A percentile compares a stretch with the other conserved stretches of the same genome.
Conservation (phyloP, 2,888 invertebrate species). For the Polia nebulosa region DNA sequence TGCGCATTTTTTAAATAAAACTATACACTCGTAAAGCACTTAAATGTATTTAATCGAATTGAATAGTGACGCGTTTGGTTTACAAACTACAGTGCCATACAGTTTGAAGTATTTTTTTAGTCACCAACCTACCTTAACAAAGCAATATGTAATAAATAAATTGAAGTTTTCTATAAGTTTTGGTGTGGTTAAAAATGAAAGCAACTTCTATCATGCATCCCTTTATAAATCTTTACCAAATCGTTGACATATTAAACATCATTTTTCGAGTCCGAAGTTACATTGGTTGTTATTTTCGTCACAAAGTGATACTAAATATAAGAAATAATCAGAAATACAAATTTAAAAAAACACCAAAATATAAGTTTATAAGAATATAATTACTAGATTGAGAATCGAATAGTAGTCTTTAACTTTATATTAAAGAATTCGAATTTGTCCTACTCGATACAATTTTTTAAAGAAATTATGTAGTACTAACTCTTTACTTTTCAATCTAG, state of each 20-base stretch:
- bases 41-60: slow-evolving; percentile 60
- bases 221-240: slow-evolving; percentile 43
- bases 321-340: slow-evolving; percentile 47
- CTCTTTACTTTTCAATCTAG: slow-evolving; percentile 55
- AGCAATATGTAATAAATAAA: slow-evolving; percentile 35
- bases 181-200: slow-evolving; percentile 33
- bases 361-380: slow-evolving; percentile 48
- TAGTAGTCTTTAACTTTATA: slow-evolving; percentile 34
- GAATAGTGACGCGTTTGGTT: slow-evolving; percentile 51
- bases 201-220: slow-evolving; percentile 28
- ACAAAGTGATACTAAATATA: slow-evolving; percentile 64
- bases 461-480: slow-evolving; percentile 45
- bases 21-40: slow-evolving; percentile 74
- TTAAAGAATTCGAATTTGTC: slow-evolving; percentile 45
- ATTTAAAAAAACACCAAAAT: slow-evolving; percentile 51
- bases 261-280: slow-evolving; percentile 43
- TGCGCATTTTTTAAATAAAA: slow-evolving; percentile 84
- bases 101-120: slow-evolving; percentile 22
- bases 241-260: slow-evolving; percentile 34
- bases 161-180: slow-evolving; percentile 37
- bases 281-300: slow-evolving; percentile 55
- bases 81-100: slow-evolving; percentile 47
- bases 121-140: slow-evolving; percentile 23
- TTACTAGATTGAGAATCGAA: slow-evolving; percentile 50
- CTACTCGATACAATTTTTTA: slow-evolving; percentile 47